phyloP scores from a whole-genome alignment of 2,797 vertebrate species.

The Cuniculus paca region DNA sequence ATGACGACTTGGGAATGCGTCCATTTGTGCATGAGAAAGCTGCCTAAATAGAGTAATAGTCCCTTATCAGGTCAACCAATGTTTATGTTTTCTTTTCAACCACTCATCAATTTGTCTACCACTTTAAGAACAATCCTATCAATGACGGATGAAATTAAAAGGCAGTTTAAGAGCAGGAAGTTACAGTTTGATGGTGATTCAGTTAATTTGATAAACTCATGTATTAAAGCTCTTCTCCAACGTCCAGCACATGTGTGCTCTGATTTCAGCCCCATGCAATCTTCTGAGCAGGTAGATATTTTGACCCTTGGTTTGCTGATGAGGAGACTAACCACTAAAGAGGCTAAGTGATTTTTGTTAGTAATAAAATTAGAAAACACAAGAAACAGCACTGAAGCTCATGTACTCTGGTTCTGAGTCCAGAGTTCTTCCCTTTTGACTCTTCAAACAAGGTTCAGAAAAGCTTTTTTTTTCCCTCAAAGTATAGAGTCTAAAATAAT shows the following conservation, averaged over 20 bases:
- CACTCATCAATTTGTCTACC: neutral
- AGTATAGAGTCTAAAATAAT: neutral
- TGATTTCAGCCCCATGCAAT: neutral
- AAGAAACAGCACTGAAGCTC: neutral
- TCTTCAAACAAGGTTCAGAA: conserved; percentile 1
- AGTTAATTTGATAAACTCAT: neutral
- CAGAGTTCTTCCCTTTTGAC: neutral
- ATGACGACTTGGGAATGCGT: neutral
- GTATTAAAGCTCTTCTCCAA: neutral
- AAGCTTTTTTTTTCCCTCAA: neutral
- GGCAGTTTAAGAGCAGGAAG: neutral
- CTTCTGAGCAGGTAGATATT: neutral
- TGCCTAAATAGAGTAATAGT: neutral
- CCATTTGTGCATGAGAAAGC: neutral
- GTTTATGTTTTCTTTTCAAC: neutral
- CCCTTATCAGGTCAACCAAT: neutral
- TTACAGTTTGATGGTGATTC: neutral
- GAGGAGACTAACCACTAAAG: neutral
- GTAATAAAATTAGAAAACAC: neutral
- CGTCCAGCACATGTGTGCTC: neutral
- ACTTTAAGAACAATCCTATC: neutral
- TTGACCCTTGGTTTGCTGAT: neutral
- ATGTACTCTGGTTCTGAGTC: neutral
- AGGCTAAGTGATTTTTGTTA: neutral
- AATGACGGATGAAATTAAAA: neutral